These are phyloP conservation scores for Folsomia manolachei DNA, from an alignment of 2,888 invertebrate species.

Conservation along the genomic window DNA sequence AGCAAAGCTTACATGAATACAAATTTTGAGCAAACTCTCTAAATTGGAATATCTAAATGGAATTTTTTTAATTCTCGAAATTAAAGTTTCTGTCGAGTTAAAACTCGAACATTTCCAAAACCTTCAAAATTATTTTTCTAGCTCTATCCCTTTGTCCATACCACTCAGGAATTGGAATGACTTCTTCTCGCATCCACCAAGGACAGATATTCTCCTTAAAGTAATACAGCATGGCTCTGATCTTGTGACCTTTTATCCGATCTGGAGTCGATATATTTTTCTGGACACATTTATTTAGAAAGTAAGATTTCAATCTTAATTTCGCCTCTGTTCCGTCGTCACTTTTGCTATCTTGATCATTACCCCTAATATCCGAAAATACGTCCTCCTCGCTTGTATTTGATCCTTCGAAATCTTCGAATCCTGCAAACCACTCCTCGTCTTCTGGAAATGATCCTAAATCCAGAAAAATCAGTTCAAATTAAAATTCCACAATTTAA, in stretches of 20 bases:
- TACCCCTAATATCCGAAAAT: not conserved
- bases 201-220: not conserved
- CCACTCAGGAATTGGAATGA: not conserved
- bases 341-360: not conserved
- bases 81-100: too few relatives aligned
- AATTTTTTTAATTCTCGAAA: too few relatives aligned
- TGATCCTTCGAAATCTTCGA: constrained; percentile 6
- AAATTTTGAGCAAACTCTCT: too few relatives aligned
- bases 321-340: not conserved
- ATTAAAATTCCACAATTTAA: too few relatives aligned
- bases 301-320: not conserved
- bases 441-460: constrained; percentile 28
- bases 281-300: not conserved
- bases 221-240: not conserved
- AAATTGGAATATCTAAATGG: too few relatives aligned
- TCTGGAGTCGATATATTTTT: not conserved
- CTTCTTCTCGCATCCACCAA: not conserved
- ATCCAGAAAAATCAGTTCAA: too few relatives aligned
- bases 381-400: not conserved
- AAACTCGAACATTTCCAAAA: not conserved
- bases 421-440: constrained; percentile 30
- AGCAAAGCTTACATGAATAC: too few relatives aligned
- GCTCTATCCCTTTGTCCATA: not conserved
- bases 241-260: not conserved
- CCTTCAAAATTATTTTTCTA: not conserved